phyloP scores from a whole-genome alignment of 2,113 vertebrate genomes.

The Triplophysa tibetana region DNA sequence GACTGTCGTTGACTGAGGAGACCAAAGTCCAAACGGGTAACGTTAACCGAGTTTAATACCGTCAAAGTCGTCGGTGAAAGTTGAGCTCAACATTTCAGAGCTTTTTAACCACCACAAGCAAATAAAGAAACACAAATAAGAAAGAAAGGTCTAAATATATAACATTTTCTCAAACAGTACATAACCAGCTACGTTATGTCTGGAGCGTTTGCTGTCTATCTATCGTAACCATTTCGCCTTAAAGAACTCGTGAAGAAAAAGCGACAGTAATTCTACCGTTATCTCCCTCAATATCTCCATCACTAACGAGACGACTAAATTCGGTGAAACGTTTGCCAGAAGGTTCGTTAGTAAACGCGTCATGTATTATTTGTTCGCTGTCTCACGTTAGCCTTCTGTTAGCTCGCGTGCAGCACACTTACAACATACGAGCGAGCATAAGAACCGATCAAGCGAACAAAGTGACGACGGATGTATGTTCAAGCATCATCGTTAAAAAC shows the following conservation, averaged over 20 bases:
- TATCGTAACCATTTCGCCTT: neutral
- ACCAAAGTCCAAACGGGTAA: neutral
- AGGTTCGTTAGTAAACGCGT: neutral
- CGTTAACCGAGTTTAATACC: neutral
- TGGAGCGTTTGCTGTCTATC: neutral
- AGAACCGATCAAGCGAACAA: neutral
- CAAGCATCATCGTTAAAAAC: neutral
- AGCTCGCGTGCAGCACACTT: neutral
- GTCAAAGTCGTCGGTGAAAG: neutral
- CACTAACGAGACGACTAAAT: neutral
- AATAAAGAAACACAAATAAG: neutral
- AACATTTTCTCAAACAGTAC: neutral
- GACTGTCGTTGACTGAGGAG: neutral
- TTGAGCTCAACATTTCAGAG: neutral
- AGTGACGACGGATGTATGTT: neutral
- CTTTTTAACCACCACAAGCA: neutral
- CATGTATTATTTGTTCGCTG: neutral
- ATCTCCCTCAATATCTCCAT: neutral
- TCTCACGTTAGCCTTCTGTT: slow-evolving; percentile 6
- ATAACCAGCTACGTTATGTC: neutral
- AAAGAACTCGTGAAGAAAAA: neutral
- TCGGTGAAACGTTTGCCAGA: too few species aligned
- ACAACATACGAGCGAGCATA: neutral
- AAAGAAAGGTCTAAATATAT: neutral
- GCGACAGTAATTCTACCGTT: neutral